A percentile compares a stretch with the other conserved stretches of the same genome.
Evolutionary conservation across 2,113 vertebrate species (phyloP).

Genomic region (Psephotus haematonotus): DNA sequence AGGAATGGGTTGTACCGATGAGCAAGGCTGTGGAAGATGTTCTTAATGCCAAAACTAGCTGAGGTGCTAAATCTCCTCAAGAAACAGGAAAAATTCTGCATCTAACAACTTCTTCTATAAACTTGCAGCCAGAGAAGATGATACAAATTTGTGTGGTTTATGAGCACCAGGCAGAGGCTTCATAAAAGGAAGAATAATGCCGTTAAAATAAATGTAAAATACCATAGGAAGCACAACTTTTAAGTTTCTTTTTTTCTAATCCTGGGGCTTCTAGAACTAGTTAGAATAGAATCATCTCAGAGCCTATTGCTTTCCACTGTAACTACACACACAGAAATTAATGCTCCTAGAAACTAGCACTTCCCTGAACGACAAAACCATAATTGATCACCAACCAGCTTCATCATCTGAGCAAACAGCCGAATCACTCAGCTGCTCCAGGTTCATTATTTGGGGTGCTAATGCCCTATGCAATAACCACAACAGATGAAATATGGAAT

Average conservation of each 20-base stretch:
- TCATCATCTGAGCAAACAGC: neutral
- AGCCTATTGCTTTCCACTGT: neutral
- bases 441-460: neutral
- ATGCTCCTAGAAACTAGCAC: neutral
- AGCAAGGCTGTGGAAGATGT: neutral
- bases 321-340: neutral
- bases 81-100: neutral
- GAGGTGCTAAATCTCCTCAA: neutral
- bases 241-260: slow-evolving; percentile 14
- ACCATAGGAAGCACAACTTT: neutral
- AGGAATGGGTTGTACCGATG: neutral
- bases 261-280: neutral
- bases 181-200: slow-evolving; percentile 4
- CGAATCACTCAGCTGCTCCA: slow-evolving; percentile 21
- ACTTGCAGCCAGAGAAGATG: neutral
- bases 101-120: neutral
- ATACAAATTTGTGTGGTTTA: neutral
- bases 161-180: neutral
- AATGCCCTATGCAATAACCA: slow-evolving; percentile 12
- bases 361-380: slow-evolving; percentile 22
- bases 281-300: neutral
- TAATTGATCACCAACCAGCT: slow-evolving; percentile 33
- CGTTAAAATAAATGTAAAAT: slow-evolving; percentile 7
- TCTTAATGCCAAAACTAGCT: neutral
- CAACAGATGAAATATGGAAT: slow-evolving; percentile 37